Evolutionary conservation across 2,113 vertebrate genomes (phyloP).

Genomic region (human (Homo sapiens)): GRCh38 chr22:47048501-47049000

Average conservation of each 20-base stretch:
- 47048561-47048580: background rate
- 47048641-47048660: background rate
- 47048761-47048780: background rate
- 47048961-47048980: background rate
- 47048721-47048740: background rate
- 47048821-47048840: background rate
- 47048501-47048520: background rate
- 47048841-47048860: accelerated
- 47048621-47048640: accelerated
- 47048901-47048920: background rate
- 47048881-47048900: background rate
- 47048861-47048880: background rate
- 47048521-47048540: accelerated
- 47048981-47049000: background rate
- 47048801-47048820: accelerated
- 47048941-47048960: background rate
- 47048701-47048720: background rate
- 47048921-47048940: background rate
- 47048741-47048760: background rate
- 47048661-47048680: accelerated
- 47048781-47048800: no score
- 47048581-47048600: background rate
- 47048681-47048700: background rate
- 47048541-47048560: background rate
- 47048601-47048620: background rate